These are phyloP conservation scores for Neomonachus schauinslandi DNA, from an alignment of 2,113 vertebrate genomes.

Conservation along the genomic window DNA sequence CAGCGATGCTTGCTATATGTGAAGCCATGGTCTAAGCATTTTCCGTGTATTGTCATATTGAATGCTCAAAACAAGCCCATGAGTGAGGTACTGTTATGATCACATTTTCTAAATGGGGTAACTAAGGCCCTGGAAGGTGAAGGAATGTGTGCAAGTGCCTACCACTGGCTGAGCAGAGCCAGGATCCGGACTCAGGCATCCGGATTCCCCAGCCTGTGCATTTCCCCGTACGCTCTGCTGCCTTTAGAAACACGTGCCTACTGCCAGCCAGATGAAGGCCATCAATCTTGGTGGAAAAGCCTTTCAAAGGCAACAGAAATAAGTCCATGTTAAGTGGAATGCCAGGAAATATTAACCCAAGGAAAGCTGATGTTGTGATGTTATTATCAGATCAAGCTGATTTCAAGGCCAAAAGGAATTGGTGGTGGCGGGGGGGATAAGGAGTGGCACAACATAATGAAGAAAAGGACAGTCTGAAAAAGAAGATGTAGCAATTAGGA, in stretches of 20 bases:
- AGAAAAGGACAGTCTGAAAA: not conserved
- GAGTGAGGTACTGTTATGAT: not conserved
- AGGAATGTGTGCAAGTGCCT: not conserved
- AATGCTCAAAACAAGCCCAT: not conserved
- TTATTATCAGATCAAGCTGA: not conserved
- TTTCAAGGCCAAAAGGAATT: not conserved
- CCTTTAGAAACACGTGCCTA: not conserved
- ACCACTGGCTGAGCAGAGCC: not conserved
- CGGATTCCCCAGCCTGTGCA: accelerated
- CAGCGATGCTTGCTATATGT: not conserved
- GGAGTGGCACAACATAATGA: not conserved
- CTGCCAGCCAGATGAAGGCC: not conserved
- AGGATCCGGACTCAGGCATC: not conserved
- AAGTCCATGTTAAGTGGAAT: not conserved
- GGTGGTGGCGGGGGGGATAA: not conserved
- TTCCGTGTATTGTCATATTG: not conserved
- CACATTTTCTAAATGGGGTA: not conserved
- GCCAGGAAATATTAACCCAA: not conserved
- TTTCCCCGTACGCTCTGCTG: not conserved
- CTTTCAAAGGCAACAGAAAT: not conserved
- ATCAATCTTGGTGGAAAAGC: not conserved
- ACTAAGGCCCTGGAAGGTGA: not conserved
- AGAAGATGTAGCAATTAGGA: not conserved
- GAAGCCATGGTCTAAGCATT: not conserved
- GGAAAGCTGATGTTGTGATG: not conserved